Evolutionary conservation across 2,113 vertebrate species (phyloP), one percentile per base, ranked within the genome.

Genomic region (Microcebus murinus): DNA sequence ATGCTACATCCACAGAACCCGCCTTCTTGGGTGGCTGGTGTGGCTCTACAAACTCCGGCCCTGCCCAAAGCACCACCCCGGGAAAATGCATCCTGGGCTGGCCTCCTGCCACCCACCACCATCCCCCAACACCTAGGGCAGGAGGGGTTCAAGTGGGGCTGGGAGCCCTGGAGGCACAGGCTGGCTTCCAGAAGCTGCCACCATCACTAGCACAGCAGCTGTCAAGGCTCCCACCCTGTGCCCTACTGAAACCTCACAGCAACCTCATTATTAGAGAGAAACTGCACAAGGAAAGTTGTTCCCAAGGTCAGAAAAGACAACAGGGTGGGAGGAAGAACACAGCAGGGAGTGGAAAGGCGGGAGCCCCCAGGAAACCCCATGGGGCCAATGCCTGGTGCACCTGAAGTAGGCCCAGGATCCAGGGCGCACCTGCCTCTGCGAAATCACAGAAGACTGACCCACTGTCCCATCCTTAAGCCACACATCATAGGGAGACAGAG

Each of bases 301-400:
- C n/a, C 18, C 42, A 12, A 29, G n/a, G 74, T 52, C 34, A 15
- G 17, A 12, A 23, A 0, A 1, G 65, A 23, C 1, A 12, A 14
- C 7, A 0, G 52, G 31, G 68, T 0, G 17, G 1, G 42, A n/a
- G 4, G 6, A 11, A 55, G 27, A 68, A 31, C 0, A 0, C 2
- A 2, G 15, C 45, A 18, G 27, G 31, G 3, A 0, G 4, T 27
- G 11, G 1, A 23, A 42, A 57, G 48, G 31, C 7, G 1, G 39
- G 39, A 45, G 6, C 31, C 21, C 82, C 11, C 65, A 23, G 61
- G 4, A 7, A 67, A 27, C 42, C 61, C 31, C 34, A 18, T 1
- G 20, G 68, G 36, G 61, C 70, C 31, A 4, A 6, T 29, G 1
- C 15, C 48, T 36, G 0, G 50, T 20, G 0, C 27, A 31, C 14